Evolutionary conservation across 2,888 invertebrate species (phyloP), one percentile per base, ranked within the genome.

Genomic region (Plebejus argus): DNA sequence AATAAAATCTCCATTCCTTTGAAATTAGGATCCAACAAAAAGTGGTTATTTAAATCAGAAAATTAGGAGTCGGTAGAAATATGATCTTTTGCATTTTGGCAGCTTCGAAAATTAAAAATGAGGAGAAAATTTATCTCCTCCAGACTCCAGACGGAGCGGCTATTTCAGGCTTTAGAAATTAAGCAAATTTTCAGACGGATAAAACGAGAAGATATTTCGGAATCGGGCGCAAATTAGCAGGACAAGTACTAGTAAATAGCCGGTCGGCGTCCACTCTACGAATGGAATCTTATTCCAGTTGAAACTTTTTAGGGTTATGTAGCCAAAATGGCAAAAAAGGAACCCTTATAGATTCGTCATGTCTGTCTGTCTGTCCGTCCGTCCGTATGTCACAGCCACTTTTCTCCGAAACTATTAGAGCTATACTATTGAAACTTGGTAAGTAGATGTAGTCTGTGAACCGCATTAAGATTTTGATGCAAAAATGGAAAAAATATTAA

Each of bases 1-100:
- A 74, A 74, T 74, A 74, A 74, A 74, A 74, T 53, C 53, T 74
- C 28, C 74, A 74, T 74, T 74, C 28, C 45, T 74, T 74, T 49
- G 53, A 74, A 71, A 74, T 72, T 53, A 74, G 53, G 49, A 74
- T 53, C 49, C 28, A 53, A 74, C 49, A 49, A 74, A 66, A 74
- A 74, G 12, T 28, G 74, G 74, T 49, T 53, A 53, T 74, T 74
- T 53, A 28, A 74, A 49, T 53, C 20, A 74, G 28, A 74, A 45
- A 74, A 74, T 74, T 74, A 74, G 49, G 53, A 74, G 49, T 53
- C 49, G 23, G 53, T 28, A 28, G 18, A 74, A 74, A 74, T 74
- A 74, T 74, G 33, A 53, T 28, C 49, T 15, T 6, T 74, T 28
- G 20, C 72, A 71, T 49, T 74, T 74, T 18, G 23, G 49, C 53